Evolutionary conservation across 1,140 invertebrate species (phyloP), one percentile per base, ranked within the genome.

Genomic region (Bombyx mori): DNA sequence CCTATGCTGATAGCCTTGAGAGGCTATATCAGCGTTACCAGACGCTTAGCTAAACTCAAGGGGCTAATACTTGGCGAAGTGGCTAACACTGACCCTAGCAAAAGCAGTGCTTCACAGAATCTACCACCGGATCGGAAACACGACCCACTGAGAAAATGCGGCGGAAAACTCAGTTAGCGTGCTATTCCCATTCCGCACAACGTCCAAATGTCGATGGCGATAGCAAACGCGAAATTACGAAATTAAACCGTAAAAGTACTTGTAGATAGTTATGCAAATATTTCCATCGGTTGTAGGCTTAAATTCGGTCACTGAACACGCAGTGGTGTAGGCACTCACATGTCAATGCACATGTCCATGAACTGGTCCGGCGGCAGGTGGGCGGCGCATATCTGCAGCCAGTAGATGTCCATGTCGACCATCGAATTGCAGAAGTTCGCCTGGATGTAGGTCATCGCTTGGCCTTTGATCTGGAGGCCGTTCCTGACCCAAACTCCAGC

Each of bases 381-480:
- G 3, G 94, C 96, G 45, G 96, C 95, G 88, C 96, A 98, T 18
- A 99, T 91, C 91, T 98, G 96, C 56, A 98, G 81, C 52, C 99
- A 91, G 88, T 96, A 99, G 46, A 99, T 89, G 89, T 99, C 98
- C 70, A 97, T 95, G 88, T 99, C 98, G 0, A 98, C 95, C 95
- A 99, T 98, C 1, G 97, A 98, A 85, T 98, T 98, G 88, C 97
- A 98, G 88, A 99, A 99, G 88, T 99, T 98, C 60, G 96, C 97
- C 82, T 99, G 98, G 65, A 99, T 97, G 78, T 99, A 99, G 18
- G 98, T 99, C 96, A 99, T 99, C 6, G 97, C 97, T 88, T 99
- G 97, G 9, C 97, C 97, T 86, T 97, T 97, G 66, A 99, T 99
- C 90, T 99, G 98, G 1, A 98, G 89, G 1, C 98, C 98, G 88